Conservation (phyloP, 2,888 invertebrate genomes). For the Plebejus melissa region DNA sequence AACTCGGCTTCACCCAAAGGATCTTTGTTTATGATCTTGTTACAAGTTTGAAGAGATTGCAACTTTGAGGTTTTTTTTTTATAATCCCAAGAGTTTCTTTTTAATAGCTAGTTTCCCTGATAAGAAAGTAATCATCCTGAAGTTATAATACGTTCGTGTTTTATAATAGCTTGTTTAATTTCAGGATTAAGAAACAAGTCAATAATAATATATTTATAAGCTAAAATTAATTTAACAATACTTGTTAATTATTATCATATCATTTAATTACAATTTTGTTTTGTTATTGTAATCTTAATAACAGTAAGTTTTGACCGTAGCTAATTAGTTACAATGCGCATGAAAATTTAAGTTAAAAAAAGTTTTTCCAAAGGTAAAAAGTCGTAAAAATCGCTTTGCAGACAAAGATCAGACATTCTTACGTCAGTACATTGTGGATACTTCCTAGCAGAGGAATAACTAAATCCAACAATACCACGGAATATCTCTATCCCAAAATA, state of each 20-base stretch:
- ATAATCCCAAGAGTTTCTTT: conserved; percentile 38
- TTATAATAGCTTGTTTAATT: not conserved
- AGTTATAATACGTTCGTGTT: conserved; percentile 7
- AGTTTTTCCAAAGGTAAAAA: too few relatives aligned
- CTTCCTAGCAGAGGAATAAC: not conserved
- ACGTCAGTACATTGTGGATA: not conserved
- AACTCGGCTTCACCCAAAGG: conserved; percentile 61
- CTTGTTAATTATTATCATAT: too few relatives aligned
- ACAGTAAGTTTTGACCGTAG: too few relatives aligned
- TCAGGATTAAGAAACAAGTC: not conserved
- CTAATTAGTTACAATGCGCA: too few relatives aligned
- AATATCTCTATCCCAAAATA: conserved; percentile 1
- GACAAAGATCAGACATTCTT: too few relatives aligned
- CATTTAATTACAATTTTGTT: too few relatives aligned
- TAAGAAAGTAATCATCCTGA: conserved; percentile 26
- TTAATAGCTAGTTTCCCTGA: conserved; percentile 36
- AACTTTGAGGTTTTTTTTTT: conserved; percentile 43
- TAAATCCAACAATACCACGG: not conserved
- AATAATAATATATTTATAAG: too few relatives aligned
- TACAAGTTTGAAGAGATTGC: conserved; percentile 67
- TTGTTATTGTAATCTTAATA: too few relatives aligned
- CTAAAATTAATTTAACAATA: too few relatives aligned
- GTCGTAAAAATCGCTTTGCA: too few relatives aligned
- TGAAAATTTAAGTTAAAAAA: too few relatives aligned
- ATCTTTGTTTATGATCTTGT: conserved; percentile 69